phyloP scores from a whole-genome alignment of 2,888 invertebrate genomes.

The Lottia gigantea region DNA sequence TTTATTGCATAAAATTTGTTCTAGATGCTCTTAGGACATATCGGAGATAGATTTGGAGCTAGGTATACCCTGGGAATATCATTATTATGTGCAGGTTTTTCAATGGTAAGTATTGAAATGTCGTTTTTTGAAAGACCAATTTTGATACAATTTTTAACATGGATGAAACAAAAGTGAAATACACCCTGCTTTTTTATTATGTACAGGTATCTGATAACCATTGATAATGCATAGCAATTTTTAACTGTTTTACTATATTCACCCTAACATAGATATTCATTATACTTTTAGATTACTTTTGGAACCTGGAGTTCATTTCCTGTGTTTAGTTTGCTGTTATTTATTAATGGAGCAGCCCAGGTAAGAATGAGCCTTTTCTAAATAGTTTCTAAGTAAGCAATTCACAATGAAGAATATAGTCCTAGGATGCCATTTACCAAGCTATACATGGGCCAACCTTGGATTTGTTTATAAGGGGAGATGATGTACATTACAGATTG shows the following conservation, averaged over 20 bases:
- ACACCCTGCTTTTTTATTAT: too few relatives aligned
- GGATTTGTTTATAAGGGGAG: background rate
- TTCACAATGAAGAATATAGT: too few relatives aligned
- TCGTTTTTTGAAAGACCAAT: too few relatives aligned
- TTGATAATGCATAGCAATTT: too few relatives aligned
- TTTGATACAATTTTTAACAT: too few relatives aligned
- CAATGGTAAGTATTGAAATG: slow-evolving; percentile 59
- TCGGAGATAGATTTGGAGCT: slow-evolving; percentile 69
- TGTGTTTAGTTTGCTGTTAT: slow-evolving; percentile 64
- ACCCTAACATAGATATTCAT: background rate
- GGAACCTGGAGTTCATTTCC: slow-evolving; percentile 65
- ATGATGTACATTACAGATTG: slow-evolving; percentile 5
- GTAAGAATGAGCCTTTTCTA: slow-evolving; percentile 33
- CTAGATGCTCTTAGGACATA: slow-evolving; percentile 67
- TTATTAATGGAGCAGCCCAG: slow-evolving; percentile 69
- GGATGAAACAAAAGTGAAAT: too few relatives aligned
- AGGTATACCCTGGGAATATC: slow-evolving; percentile 67
- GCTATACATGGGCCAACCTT: too few relatives aligned
- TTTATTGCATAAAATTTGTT: slow-evolving; percentile 36
- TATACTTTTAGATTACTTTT: slow-evolving; percentile 61
- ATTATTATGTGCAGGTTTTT: slow-evolving; percentile 65
- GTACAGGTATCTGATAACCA: too few relatives aligned
- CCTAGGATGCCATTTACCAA: too few relatives aligned
- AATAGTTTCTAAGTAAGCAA: too few relatives aligned
- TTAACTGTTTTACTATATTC: background rate